Conservation (phyloP, 64 coral and sea anemone genomes). For the Porites lutea region DNA sequence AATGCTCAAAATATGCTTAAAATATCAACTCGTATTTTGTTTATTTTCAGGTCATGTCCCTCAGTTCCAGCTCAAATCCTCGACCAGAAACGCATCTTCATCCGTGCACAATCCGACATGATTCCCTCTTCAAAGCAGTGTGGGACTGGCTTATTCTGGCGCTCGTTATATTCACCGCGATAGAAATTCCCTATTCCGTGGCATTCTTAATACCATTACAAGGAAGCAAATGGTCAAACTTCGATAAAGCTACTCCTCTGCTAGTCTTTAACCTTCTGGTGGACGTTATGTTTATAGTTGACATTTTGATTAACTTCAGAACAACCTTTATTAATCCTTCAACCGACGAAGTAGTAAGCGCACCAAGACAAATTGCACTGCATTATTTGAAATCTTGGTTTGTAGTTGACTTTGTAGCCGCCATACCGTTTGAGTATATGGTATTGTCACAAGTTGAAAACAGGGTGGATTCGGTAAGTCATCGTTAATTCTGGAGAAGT, state of each 20-base stretch:
- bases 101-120: slow-evolving; percentile 72
- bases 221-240: background rate
- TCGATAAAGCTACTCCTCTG: slow-evolving; percentile 28
- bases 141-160: slow-evolving; percentile 85
- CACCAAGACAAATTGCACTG: slow-evolving; percentile 82
- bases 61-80: slow-evolving; percentile 53
- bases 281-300: slow-evolving; percentile 93
- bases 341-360: slow-evolving; percentile 71
- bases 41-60: slow-evolving; percentile 74
- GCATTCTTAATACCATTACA: slow-evolving; percentile 66
- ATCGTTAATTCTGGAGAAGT: background rate
- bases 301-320: slow-evolving; percentile 97
- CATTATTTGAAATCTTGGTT: slow-evolving; percentile 98
- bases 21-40: background rate
- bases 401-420: slow-evolving; percentile 90
- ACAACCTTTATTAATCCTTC: slow-evolving; percentile 74
- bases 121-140: slow-evolving; percentile 80
- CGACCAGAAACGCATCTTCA: slow-evolving; percentile 41
- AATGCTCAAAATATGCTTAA: too few relatives aligned
- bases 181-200: slow-evolving; percentile 88
- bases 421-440: slow-evolving; percentile 94
- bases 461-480: slow-evolving; percentile 21
- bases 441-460: slow-evolving; percentile 33
- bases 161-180: slow-evolving; percentile 81
- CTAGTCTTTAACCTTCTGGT: slow-evolving; percentile 83